A percentile compares a stretch with the other conserved stretches of the same genome.
These are phyloP conservation scores for Anguilla rostrata DNA, from an alignment of 2,113 vertebrate species.

Conservation along the genomic window DNA sequence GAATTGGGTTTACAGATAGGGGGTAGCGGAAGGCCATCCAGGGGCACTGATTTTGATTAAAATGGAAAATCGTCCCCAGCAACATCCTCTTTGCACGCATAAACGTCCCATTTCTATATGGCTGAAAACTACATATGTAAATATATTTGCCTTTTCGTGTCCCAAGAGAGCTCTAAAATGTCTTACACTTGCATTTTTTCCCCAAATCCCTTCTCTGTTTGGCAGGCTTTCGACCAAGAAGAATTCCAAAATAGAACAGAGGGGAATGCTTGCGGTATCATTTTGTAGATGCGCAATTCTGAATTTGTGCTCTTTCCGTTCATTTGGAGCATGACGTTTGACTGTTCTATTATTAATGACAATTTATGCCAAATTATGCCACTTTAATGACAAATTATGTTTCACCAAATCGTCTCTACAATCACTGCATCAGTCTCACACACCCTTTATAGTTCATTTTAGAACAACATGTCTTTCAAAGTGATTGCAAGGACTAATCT, in stretches of 20 bases:
- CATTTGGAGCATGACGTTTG: too few species aligned
- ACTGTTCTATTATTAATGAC: too few species aligned
- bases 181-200: background rate
- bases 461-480: background rate
- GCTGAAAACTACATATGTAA: background rate
- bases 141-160: constrained; percentile 2
- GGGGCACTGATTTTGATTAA: constrained; percentile 33
- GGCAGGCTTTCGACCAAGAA: background rate
- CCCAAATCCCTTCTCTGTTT: background rate
- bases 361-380: too few species aligned
- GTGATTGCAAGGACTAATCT: background rate
- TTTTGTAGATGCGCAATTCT: background rate
- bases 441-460: background rate
- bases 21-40: constrained; percentile 15
- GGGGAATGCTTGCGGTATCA: background rate
- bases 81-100: background rate
- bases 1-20: constrained; percentile 41
- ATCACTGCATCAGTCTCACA: background rate
- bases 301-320: too few species aligned
- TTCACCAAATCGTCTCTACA: background rate
- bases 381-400: too few species aligned
- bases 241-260: background rate
- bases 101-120: background rate
- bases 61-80: constrained; percentile 22
- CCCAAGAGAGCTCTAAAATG: too few species aligned